These are phyloP conservation scores for Calliphora vicina DNA, from an alignment of 1,140 invertebrate genomes.

Conservation along the genomic window DNA sequence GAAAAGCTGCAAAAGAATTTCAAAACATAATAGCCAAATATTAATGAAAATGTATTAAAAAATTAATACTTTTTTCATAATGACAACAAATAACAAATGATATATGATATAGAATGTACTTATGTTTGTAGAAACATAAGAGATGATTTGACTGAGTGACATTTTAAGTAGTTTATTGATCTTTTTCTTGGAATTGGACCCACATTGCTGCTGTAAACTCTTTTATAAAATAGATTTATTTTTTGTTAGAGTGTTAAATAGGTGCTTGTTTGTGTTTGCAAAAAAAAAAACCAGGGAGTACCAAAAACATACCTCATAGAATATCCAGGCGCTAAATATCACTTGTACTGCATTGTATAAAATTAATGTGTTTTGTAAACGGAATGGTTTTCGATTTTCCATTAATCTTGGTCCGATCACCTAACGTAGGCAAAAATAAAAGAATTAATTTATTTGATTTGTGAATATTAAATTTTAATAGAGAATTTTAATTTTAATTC, in stretches of 20 bases:
- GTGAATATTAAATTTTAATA: no score
- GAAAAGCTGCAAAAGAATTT: neutral
- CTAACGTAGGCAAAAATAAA: conserved; percentile 50
- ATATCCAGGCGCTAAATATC: conserved; percentile 82
- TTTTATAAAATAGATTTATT: neutral
- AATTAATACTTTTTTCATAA: no score
- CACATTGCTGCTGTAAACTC: conserved; percentile 5
- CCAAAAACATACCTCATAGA: conserved; percentile 76
- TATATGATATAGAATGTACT: no score
- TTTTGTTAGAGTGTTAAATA: neutral
- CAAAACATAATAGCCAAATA: neutral
- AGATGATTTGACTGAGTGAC: neutral
- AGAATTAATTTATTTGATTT: neutral
- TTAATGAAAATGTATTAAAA: neutral
- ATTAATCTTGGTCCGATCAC: conserved; percentile 81
- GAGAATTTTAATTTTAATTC: no score
- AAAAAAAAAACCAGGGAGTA: neutral
- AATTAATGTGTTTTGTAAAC: conserved; percentile 80
- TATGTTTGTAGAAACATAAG: neutral
- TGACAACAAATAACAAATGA: no score
- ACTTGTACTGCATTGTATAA: conserved; percentile 88
- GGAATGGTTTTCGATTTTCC: conserved; percentile 85
- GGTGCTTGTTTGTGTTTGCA: neutral
- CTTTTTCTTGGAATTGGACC: neutral
- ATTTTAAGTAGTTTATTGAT: neutral